Evolutionary conservation across 2,797 vertebrate genomes (phyloP).

Genomic region (Gymnopithys bicolor): DNA sequence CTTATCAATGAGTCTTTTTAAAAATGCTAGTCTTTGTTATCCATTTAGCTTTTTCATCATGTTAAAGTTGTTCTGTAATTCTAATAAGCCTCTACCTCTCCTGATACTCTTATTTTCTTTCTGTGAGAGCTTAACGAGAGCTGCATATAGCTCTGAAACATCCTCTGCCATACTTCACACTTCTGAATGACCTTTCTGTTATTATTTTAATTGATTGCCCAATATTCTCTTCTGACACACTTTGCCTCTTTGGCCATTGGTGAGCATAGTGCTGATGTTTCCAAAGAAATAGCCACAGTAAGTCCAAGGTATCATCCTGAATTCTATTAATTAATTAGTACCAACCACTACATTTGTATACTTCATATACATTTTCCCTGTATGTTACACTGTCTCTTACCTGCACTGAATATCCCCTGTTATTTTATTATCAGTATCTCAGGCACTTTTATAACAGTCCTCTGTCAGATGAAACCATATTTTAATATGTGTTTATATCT

Average conservation of each 20-base stretch:
- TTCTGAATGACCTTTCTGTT: background rate
- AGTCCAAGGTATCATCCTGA: background rate
- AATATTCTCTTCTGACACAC: background rate
- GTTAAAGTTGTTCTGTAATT: background rate
- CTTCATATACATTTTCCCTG: background rate
- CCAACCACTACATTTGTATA: background rate
- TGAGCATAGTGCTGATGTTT: background rate
- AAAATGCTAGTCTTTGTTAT: background rate
- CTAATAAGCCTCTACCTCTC: background rate
- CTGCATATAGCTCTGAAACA: background rate
- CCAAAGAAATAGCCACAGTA: background rate
- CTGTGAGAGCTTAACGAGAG: background rate
- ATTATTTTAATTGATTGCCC: background rate
- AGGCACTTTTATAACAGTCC: background rate
- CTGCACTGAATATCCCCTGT: background rate
- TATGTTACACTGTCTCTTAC: background rate
- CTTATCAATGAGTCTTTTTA: background rate
- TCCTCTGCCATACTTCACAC: background rate
- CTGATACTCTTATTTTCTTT: background rate
- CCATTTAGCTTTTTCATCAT: background rate
- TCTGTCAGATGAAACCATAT: background rate
- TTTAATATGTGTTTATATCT: background rate
- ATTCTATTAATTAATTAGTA: background rate
- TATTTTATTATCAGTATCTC: background rate
- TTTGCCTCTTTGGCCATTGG: background rate